Evolutionary conservation across 2,888 invertebrate genomes (phyloP).

Genomic region (Brenthis hecate): DNA sequence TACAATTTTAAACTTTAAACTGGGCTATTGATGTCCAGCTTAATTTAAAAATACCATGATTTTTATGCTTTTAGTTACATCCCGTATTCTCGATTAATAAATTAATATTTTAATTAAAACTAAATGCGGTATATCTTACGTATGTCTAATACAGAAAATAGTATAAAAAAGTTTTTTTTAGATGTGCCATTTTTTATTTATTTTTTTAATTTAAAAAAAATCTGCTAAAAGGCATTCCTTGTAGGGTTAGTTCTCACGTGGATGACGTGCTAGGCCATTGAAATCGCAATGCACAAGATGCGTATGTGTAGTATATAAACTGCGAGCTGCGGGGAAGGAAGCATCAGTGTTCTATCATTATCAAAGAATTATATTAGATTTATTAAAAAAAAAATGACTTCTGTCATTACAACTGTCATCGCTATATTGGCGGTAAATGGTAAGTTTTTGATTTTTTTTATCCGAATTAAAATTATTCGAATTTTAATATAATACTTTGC

Average conservation of each 20-base stretch:
- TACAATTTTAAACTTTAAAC: too few species aligned
- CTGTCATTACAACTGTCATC: conserved; percentile 49
- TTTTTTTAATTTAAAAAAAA: neutral
- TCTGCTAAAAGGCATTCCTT: conserved; percentile 18
- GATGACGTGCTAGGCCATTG: conserved; percentile 71
- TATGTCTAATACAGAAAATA: too few species aligned
- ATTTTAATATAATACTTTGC: neutral
- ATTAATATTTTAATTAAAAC: too few species aligned
- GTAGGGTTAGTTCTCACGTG: conserved; percentile 69
- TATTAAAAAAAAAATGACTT: conserved; percentile 57
- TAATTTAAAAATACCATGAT: too few species aligned
- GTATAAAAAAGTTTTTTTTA: too few species aligned
- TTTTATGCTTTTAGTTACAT: too few species aligned
- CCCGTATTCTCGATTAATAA: too few species aligned
- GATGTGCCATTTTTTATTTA: too few species aligned
- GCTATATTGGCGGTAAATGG: conserved; percentile 67
- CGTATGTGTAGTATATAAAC: conserved; percentile 75
- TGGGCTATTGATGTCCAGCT: too few species aligned
- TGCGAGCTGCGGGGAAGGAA: conserved; percentile 62
- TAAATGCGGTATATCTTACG: too few species aligned
- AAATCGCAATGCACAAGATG: conserved; percentile 66
- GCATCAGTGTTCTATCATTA: conserved; percentile 56
- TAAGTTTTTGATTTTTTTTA: conserved; percentile 50
- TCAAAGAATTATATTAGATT: conserved; percentile 43
- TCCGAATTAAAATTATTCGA: neutral